Evolutionary conservation across 2,888 invertebrate species (phyloP), one percentile per base, ranked within the genome.

Genomic region (Drosophila nigricruria): DNA sequence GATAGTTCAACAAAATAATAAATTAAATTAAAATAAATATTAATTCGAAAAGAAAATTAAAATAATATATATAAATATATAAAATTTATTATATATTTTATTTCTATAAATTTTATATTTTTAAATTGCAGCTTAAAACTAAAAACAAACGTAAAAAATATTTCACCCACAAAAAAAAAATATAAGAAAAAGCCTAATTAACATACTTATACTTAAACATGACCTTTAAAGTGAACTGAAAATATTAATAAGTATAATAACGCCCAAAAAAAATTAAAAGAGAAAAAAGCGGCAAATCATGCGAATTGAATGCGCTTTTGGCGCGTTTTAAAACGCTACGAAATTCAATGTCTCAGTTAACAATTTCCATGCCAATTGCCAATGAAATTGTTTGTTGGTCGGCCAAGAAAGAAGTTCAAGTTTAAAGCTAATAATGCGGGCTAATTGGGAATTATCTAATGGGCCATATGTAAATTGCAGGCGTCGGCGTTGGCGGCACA

Each of bases 401-500:
- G 52, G 59, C 43, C 52, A 70, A 14, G 23, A 64, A 71, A 67
- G 40, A 77, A 84, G 88, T 84, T 89, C 88, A 84, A 87, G 84
- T 89, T 87, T 74, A 87, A 74, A 71, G 49, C 58, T 78, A 88
- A 86, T 88, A 86, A 86, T 75, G 70, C 83, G 57, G 77, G 83
- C 87, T 82, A 86, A 86, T 89, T 88, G 87, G 77, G 68, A 63
- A 83, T 71, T 72, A 74, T 74, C 49, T 62, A 67, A 70, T 69
- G 54, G 60, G 54, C 52, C 49, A 56, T 77, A 84, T 84, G 83
- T 78, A 87, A 89, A 89, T 84, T 75, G 63, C 75, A 76, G 54
- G 36, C 61, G 36, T 9, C 34, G 62, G 64, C 65, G 58, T 25
- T 47, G 36, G 45, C 47, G 16, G 47, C 45, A 25, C 57, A 45